These are phyloP conservation scores for Vesta saturnalis DNA, from an alignment of 2,888 invertebrate genomes.

Conservation along the genomic window DNA sequence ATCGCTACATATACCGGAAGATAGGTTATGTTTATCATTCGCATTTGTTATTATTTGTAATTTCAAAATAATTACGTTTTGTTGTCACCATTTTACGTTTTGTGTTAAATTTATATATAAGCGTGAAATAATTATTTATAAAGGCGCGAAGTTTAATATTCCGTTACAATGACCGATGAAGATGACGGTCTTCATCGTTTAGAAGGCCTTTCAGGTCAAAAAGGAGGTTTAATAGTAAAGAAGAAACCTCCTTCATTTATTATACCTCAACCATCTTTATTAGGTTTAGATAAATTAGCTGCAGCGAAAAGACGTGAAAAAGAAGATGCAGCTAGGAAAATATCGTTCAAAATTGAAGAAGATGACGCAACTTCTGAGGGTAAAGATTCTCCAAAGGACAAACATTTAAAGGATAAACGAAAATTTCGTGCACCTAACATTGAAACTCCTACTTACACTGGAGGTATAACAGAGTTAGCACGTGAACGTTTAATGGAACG, in stretches of 20 bases:
- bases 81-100: no score
- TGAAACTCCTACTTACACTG: slow-evolving; percentile 95
- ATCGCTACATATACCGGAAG: no score
- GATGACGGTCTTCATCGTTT: slow-evolving; percentile 75
- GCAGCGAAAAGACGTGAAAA: slow-evolving; percentile 74
- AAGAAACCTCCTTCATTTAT: slow-evolving; percentile 79
- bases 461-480: slow-evolving; percentile 86
- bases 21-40: no score
- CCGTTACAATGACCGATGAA: slow-evolving; percentile 50
- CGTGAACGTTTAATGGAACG: slow-evolving; percentile 77
- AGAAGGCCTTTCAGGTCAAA: slow-evolving; percentile 72
- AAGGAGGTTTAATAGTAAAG: slow-evolving; percentile 77
- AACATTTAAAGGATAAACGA: slow-evolving; percentile 59
- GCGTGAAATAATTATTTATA: slow-evolving; percentile 3
- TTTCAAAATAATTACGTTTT: no score
- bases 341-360: slow-evolving; percentile 70
- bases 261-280: slow-evolving; percentile 77
- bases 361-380: slow-evolving; percentile 55
- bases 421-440: slow-evolving; percentile 82
- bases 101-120: no score
- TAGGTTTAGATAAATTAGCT: slow-evolving; percentile 88
- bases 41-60: no score
- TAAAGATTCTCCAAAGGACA: slow-evolving; percentile 56
- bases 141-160: slow-evolving; percentile 3
- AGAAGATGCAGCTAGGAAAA: slow-evolving; percentile 70